Evolutionary conservation across 2,113 vertebrate genomes (phyloP), one percentile per base, ranked within the genome.

Genomic region (Narcine bancroftii): DNA sequence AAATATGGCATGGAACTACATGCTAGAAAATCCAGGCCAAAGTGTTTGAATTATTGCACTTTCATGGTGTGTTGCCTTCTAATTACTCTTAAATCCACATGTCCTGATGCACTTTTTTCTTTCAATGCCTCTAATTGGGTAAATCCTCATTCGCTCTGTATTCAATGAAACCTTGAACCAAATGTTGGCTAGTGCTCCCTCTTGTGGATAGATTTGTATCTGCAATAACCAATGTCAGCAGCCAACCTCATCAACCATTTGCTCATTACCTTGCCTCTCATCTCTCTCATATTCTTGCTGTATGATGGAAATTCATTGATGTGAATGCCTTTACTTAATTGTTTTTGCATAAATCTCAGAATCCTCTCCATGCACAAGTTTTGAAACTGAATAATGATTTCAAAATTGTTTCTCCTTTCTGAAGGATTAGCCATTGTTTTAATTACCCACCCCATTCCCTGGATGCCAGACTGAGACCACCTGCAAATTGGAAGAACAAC

Each of bases 181-280:
- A 15, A 42, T 69, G 89, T 29, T 91, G 89, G 89, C 33, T 47
- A 47, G 19, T 42, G 36, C 39, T 69, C 89, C 29, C 89, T 91
- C 89, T 91, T 17, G 89, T 91, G 89, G 89, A 69, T 21, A 39
- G 63, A 47, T 29, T 87, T 63, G 60, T 87, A 87, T 63, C 33
- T n/a, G 15, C 42, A 47, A 69, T n/a, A 91, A 33, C 47, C 47
- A 0, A 29, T 69, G 42, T 69, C 39, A 33, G 0, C 39, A 45
- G 33, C 33, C n/a, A 36, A 9, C 33, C 50, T 81, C 81, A 85
- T 85, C 45, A 83, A 29, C 81, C 73, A 6, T 45, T n/a, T 42
- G 13, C 13, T 21, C 19, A 10, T 29, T 19, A 11, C 50, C 56
- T 10, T 56, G 29, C 10, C 17, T 33, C 26, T 56, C 47, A 2